Evolutionary conservation across 1,140 invertebrate species (phyloP).

Genomic region (Elysia chlorotica): DNA sequence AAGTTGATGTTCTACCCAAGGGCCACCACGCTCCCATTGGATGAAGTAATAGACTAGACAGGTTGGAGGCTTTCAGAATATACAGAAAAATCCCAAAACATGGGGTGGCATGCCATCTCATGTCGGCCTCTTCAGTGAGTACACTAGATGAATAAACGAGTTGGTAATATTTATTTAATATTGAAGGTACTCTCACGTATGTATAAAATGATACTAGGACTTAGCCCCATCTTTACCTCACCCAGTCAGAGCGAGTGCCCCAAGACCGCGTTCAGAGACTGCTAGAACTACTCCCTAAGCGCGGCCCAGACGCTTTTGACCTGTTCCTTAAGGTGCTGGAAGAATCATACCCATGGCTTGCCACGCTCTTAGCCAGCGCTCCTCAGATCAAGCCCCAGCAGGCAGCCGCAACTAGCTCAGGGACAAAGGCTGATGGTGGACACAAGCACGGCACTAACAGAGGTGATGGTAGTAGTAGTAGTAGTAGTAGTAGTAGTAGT

Average conservation of each 20-base stretch:
- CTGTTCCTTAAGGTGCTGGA: constrained; percentile 32
- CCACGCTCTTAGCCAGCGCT: constrained; percentile 12
- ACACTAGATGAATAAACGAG: too few species aligned
- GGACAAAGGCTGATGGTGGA: background rate
- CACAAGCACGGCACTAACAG: background rate
- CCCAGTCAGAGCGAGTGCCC: background rate
- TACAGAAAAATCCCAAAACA: too few species aligned
- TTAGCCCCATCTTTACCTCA: too few species aligned
- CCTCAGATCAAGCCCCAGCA: background rate
- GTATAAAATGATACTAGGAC: too few species aligned
- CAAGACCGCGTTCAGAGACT: constrained; percentile 21
- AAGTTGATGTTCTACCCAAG: too few species aligned
- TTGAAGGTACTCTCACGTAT: too few species aligned
- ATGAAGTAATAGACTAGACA: too few species aligned
- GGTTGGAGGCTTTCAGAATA: too few species aligned
- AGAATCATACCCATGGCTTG: constrained; percentile 37
- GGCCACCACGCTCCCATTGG: too few species aligned
- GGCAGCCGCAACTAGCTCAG: background rate
- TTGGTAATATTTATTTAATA: too few species aligned
- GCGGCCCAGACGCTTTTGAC: constrained; percentile 42
- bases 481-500: constrained; percentile 16
- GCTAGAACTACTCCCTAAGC: constrained; percentile 38
- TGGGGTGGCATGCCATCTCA: too few species aligned
- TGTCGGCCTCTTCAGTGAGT: too few species aligned
- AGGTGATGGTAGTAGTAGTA: constrained; percentile 14